A percentile compares a stretch with the other conserved stretches of the same genome.
These are phyloP conservation scores for Chauna torquata DNA, from an alignment of 2,113 vertebrate genomes.

Conservation along the genomic window DNA sequence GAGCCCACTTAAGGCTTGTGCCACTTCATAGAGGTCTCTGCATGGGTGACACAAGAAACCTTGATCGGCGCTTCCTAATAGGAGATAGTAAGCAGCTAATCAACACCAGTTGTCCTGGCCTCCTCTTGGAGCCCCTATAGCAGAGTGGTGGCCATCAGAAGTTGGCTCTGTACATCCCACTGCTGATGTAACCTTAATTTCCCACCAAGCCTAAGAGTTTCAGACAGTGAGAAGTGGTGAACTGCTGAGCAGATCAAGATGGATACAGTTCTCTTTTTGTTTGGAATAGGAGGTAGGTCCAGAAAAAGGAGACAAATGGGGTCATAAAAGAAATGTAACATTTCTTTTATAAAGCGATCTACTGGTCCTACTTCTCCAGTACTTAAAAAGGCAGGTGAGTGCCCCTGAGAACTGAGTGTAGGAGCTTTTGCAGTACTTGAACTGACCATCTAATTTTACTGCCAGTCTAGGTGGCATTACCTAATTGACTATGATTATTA, in stretches of 20 bases:
- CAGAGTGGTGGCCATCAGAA: not conserved
- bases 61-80: rapidly evolving
- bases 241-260: not conserved
- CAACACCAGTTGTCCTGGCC: not conserved
- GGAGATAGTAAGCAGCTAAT: not conserved
- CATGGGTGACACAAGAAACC: not conserved
- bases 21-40: not conserved
- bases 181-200: not conserved
- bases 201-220: not conserved
- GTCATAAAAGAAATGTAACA: not conserved
- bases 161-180: not conserved
- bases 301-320: slow-evolving; percentile 4
- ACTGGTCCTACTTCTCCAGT: not conserved
- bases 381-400: not conserved
- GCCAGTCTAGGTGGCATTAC: not conserved
- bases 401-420: not conserved
- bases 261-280: not conserved
- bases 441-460: not conserved
- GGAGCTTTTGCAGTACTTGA: not conserved
- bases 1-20: not conserved
- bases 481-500: not conserved
- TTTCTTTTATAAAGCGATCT: not conserved
- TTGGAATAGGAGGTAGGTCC: not conserved
- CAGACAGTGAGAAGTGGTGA: not conserved
- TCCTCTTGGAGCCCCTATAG: not conserved